These are phyloP conservation scores for Diachasma alloeum DNA, from an alignment of 1,140 invertebrate genomes.

Conservation along the genomic window DNA sequence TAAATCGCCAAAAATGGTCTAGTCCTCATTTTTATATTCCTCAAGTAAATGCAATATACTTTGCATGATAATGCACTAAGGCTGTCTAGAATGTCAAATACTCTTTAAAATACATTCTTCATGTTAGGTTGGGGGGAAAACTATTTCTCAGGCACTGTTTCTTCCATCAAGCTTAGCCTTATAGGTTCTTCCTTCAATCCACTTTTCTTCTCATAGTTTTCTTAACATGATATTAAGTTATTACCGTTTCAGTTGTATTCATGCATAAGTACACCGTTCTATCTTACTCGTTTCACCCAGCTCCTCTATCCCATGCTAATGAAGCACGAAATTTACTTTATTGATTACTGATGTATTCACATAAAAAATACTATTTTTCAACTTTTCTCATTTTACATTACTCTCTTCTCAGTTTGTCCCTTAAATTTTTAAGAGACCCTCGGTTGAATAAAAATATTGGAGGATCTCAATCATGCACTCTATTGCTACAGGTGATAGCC, in stretches of 20 bases:
- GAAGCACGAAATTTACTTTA: not conserved
- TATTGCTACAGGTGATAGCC: not conserved
- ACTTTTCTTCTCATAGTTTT: not conserved
- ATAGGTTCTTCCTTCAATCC: not conserved
- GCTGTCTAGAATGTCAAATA: not conserved
- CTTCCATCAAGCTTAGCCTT: not conserved
- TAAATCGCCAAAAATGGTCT: not conserved
- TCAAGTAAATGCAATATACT: not conserved
- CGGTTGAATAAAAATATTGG: not conserved
- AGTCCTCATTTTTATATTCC: not conserved
- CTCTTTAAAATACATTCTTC: not conserved
- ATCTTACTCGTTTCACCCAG: not conserved
- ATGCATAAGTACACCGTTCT: not conserved
- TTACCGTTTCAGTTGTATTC: not conserved
- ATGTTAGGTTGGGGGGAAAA: not conserved
- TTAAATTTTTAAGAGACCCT: not conserved
- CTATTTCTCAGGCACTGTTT: not conserved
- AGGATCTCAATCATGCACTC: not conserved
- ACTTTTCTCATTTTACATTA: not conserved
- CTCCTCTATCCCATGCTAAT: not conserved
- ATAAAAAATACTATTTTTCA: not conserved
- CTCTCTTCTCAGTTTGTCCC: not conserved
- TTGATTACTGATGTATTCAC: too few relatives aligned
- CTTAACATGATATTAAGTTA: not conserved
- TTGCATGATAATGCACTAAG: constrained; percentile 6